Base-by-base conservation (phyloP, 2,888 invertebrate species). In the Imbricaverruca yamaguchii region DNA sequence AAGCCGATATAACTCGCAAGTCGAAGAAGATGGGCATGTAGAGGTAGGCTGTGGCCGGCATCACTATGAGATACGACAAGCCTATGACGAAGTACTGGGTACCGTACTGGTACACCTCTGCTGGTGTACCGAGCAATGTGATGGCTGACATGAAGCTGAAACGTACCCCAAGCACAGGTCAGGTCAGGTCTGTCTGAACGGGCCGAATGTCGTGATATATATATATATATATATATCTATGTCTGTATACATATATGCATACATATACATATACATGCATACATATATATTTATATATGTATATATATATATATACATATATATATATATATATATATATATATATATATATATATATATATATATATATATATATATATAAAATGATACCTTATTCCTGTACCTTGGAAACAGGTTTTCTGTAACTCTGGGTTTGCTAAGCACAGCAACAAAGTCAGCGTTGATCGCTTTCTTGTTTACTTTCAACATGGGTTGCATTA, bases 11-110 rank as follows among this genome's bases (percentile, higher is more conserved):
- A 82, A 95, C 87, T 83, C 94, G 90, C 82, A 96, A 90, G 85
- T 92, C 91, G 90, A 93, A 93, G 87, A 93, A 96, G 13, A 96
- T 93, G 0, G 96, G 96, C 84, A 95, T 89, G 86, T 94, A 96
- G 13, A 95, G 88, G 83, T 91, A 91, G 69, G 93, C 92, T 7
- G 94, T 84, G 0, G 84, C 81, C 82, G 82, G 86, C 57, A 86
- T 85, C 10, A 87, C 87, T 3, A 87, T 82, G 55, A 87, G 84
- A 83, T 87, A 88, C 15, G 87, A 85, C 18, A 87, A 80, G 10
- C 84, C 84, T 63, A 85, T 84, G n/a, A 87, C 86, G 80, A 84
- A 82, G 86, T 94, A 95, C 85, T 93, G 93, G 9, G 92, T 92
- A 6, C 95, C 95, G 85, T 81, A 80, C 79, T 86, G 85, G 84